These are phyloP conservation scores for Scopus umbretta DNA, from an alignment of 2,113 vertebrate genomes.

Conservation along the genomic window DNA sequence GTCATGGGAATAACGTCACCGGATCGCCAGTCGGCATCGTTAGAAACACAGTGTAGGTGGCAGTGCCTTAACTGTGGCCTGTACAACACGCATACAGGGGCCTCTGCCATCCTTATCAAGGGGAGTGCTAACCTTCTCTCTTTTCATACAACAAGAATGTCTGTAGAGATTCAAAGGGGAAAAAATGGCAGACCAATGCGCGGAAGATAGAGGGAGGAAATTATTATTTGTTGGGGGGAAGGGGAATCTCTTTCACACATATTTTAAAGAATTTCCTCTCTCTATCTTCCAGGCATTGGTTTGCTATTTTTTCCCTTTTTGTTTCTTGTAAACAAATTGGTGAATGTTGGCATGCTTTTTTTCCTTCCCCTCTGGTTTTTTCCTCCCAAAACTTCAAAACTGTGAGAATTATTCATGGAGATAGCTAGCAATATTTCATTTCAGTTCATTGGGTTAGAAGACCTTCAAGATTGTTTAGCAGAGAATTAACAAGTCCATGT, in stretches of 20 bases:
- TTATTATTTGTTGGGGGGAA: background rate
- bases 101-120: constrained; percentile 98
- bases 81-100: too few relatives aligned
- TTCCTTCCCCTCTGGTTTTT: too few relatives aligned
- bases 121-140: constrained; percentile 99
- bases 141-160: constrained; percentile 89
- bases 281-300: background rate
- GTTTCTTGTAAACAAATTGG: background rate
- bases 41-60: too few relatives aligned
- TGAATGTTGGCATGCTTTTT: background rate
- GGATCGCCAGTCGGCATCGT: too few relatives aligned
- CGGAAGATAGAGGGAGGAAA: too few relatives aligned
- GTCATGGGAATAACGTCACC: too few relatives aligned
- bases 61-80: constrained; percentile 97
- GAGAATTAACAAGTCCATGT: background rate
- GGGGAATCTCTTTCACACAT: background rate
- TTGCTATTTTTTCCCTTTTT: background rate
- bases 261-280: background rate
- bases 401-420: background rate
- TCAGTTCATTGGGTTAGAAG: background rate
- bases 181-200: too few relatives aligned
- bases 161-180: too few relatives aligned
- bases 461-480: background rate
- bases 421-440: background rate
- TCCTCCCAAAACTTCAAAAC: background rate